phyloP scores from a whole-genome alignment of 1,140 invertebrate species.

The Glomeris maerens region DNA sequence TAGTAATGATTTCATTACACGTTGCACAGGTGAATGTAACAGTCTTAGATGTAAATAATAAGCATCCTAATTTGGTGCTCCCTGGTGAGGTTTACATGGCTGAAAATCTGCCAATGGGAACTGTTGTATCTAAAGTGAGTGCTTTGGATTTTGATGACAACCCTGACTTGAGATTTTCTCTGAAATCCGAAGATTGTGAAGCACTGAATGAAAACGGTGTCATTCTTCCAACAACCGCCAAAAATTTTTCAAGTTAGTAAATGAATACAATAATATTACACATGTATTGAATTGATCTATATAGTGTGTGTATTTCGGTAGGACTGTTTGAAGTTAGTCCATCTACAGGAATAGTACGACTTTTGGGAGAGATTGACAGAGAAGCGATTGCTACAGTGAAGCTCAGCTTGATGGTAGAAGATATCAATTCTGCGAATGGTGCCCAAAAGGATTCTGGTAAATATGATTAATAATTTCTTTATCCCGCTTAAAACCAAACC shows the following conservation, averaged over 20 bases:
- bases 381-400: conserved; percentile 68
- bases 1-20: background rate
- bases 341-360: conserved; percentile 12
- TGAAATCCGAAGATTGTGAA: conserved; percentile 50
- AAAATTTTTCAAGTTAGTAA: background rate
- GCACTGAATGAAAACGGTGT: conserved; percentile 58
- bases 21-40: conserved; percentile 52
- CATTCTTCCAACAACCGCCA: conserved; percentile 17
- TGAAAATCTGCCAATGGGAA: conserved; percentile 56
- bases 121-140: conserved; percentile 11
- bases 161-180: conserved; percentile 18
- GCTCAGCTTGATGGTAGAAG: conserved; percentile 61
- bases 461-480: too few species aligned
- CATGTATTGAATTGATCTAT: background rate
- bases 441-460: conserved; percentile 54
- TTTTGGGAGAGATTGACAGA: conserved; percentile 48
- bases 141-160: conserved; percentile 20
- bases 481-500: too few species aligned
- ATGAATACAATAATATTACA: too few species aligned
- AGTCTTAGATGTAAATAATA: conserved; percentile 83
- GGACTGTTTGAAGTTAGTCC: conserved; percentile 18
- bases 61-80: conserved; percentile 56
- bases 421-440: conserved; percentile 59
- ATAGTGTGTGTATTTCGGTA: conserved; percentile 2
- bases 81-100: conserved; percentile 47